These are phyloP conservation scores for Trogon melanurus DNA, from an alignment of 2,113 vertebrate species.

Conservation along the genomic window DNA sequence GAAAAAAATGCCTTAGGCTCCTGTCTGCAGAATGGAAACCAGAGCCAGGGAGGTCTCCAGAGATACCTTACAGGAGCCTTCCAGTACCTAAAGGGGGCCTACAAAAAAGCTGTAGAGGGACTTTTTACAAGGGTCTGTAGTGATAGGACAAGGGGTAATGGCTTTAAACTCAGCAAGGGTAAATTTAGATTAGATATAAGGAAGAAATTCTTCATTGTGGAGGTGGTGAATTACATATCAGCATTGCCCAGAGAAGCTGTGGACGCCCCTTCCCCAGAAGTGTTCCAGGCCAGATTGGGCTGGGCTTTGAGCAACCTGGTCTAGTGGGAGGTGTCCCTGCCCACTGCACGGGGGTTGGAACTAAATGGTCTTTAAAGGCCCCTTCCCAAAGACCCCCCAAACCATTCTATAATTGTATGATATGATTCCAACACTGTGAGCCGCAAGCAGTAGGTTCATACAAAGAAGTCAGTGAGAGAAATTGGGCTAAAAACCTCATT, in stretches of 20 bases:
- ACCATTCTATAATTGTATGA: background rate
- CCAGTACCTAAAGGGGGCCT: background rate
- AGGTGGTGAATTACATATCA: background rate
- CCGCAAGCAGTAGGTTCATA: background rate
- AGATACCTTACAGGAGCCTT: background rate
- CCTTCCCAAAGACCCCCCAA: background rate
- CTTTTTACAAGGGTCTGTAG: background rate
- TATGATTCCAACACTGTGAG: background rate
- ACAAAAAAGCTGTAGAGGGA: background rate
- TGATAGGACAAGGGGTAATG: background rate
- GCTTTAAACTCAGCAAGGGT: background rate
- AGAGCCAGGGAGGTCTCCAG: background rate
- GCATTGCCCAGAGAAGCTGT: background rate
- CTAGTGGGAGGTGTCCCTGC: background rate
- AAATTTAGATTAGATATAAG: background rate
- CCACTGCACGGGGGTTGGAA: background rate
- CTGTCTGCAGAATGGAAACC: background rate
- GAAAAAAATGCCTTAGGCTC: background rate
- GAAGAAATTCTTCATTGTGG: background rate
- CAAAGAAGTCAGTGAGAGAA: background rate
- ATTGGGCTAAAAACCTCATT: background rate
- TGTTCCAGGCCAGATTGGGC: background rate
- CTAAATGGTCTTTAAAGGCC: background rate
- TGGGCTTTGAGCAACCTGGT: background rate
- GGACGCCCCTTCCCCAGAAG: background rate